Evolutionary conservation across 2,888 invertebrate species (phyloP).

Genomic region (Ceramica pisi): DNA sequence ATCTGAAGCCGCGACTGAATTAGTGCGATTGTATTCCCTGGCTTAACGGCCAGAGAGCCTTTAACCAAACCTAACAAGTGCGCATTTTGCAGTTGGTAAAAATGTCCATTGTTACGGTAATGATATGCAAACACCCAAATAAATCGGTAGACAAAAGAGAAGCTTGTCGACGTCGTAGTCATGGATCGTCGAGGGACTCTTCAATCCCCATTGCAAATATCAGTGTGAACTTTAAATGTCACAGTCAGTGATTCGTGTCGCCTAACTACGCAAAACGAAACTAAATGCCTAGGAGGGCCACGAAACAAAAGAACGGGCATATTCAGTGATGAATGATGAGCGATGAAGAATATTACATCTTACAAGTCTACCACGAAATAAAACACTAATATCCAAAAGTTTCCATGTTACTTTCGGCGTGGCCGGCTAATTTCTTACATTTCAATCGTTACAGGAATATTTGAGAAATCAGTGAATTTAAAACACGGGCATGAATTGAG

Average conservation of each 20-base stretch:
- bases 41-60: constrained; percentile 77
- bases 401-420: background rate
- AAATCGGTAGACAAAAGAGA: constrained; percentile 41
- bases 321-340: constrained; percentile 7
- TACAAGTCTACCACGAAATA: background rate
- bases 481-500: background rate
- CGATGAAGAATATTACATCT: background rate
- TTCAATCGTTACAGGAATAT: background rate
- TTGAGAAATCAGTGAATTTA: background rate
- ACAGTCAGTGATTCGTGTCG: constrained; percentile 75
- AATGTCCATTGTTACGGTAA: constrained; percentile 39
- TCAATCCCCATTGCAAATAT: constrained; percentile 80
- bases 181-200: constrained; percentile 68
- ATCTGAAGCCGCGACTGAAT: constrained; percentile 87
- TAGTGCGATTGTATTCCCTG: constrained; percentile 82
- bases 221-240: constrained; percentile 89
- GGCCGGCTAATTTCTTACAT: no score
- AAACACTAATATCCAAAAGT: background rate
- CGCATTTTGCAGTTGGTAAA: constrained; percentile 45
- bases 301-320: constrained; percentile 15
- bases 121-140: constrained; percentile 46
- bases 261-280: constrained; percentile 44
- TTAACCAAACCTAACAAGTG: constrained; percentile 72
- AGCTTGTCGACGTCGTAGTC: constrained; percentile 25
- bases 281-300: constrained; percentile 29